Conservation (phyloP, 1,140 invertebrate species). For the Microplitis mediator region DNA sequence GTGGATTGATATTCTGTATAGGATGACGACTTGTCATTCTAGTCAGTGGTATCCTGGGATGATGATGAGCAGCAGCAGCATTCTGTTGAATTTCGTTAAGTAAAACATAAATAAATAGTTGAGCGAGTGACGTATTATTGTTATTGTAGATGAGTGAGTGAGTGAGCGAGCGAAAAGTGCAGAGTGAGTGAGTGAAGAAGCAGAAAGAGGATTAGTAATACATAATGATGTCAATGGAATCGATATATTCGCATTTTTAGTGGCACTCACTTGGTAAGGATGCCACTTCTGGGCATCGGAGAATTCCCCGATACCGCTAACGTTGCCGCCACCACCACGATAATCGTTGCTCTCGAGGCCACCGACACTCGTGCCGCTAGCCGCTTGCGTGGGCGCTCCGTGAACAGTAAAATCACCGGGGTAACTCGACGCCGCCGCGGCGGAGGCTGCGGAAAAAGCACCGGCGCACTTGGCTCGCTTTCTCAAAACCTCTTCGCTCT, state of each 20-base stretch:
- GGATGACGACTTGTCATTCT: conserved; percentile 52
- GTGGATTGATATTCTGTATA: conserved; percentile 45
- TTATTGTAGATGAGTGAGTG: too few relatives aligned
- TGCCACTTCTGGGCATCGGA: conserved; percentile 58
- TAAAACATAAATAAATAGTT: conserved; percentile 4
- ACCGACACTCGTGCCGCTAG: conserved; percentile 16
- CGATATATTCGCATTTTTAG: not conserved
- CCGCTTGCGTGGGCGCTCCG: conserved; percentile 19
- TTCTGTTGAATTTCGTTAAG: conserved; percentile 40
- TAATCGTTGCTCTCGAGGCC: conserved; percentile 47
- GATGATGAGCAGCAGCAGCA: conserved; percentile 48
- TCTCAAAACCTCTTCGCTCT: conserved; percentile 56
- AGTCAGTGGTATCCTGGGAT: conserved; percentile 42
- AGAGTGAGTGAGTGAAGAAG: not conserved
- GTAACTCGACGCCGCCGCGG: conserved; percentile 33
- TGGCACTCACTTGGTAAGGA: conserved; percentile 56
- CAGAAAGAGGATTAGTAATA: conserved; percentile 7
- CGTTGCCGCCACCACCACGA: conserved; percentile 33
- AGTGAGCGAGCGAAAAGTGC: too few relatives aligned
- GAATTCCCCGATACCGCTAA: conserved; percentile 45
- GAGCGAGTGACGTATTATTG: too few relatives aligned
- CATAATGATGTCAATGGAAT: conserved; percentile 24
- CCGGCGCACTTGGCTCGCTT: conserved; percentile 51
- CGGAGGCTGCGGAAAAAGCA: conserved; percentile 38
- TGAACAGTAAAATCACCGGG: conserved; percentile 43